These are phyloP conservation scores for Aphyosemion australe DNA, from an alignment of 2,113 vertebrate genomes.

Conservation along the genomic window DNA sequence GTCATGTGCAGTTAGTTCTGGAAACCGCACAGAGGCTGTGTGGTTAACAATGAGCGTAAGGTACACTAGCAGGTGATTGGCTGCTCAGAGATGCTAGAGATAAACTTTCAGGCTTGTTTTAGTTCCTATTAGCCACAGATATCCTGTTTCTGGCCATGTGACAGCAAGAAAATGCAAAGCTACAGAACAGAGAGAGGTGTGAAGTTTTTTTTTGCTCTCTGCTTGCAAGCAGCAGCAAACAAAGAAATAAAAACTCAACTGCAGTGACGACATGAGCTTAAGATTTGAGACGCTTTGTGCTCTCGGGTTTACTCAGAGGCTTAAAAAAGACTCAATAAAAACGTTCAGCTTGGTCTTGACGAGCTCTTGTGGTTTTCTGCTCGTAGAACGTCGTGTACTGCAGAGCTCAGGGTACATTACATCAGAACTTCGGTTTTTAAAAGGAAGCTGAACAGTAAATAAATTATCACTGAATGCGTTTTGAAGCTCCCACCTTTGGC, in stretches of 20 bases:
- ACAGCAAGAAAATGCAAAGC: slow-evolving; percentile 56
- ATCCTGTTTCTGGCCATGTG: slow-evolving; percentile 86
- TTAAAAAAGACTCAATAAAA: neutral
- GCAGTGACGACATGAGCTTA: slow-evolving; percentile 5
- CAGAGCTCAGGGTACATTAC: neutral
- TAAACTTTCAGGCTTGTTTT: slow-evolving; percentile 71
- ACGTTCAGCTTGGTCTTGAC: neutral
- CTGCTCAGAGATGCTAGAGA: slow-evolving; percentile 66
- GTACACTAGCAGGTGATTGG: slow-evolving; percentile 75
- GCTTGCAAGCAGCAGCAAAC: slow-evolving; percentile 19
- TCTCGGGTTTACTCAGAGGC: neutral
- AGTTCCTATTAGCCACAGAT: slow-evolving; percentile 81
- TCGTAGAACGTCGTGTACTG: slow-evolving; percentile 51
- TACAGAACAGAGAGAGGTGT: slow-evolving; percentile 23
- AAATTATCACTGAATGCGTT: neutral
- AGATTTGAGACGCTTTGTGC: neutral
- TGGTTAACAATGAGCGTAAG: slow-evolving; percentile 66
- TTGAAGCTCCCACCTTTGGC: slow-evolving; percentile 83
- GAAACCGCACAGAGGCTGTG: slow-evolving; percentile 63
- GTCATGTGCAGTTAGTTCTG: slow-evolving; percentile 46
- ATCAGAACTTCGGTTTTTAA: slow-evolving; percentile 24
- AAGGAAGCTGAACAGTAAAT: neutral
- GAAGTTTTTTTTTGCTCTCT: neutral
- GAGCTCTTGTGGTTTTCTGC: slow-evolving; percentile 28
- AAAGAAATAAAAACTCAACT: neutral